A percentile compares a stretch with the other conserved stretches of the same genome.
Conservation (phyloP, 1,140 invertebrate genomes). For the Megalopta genalis region DNA sequence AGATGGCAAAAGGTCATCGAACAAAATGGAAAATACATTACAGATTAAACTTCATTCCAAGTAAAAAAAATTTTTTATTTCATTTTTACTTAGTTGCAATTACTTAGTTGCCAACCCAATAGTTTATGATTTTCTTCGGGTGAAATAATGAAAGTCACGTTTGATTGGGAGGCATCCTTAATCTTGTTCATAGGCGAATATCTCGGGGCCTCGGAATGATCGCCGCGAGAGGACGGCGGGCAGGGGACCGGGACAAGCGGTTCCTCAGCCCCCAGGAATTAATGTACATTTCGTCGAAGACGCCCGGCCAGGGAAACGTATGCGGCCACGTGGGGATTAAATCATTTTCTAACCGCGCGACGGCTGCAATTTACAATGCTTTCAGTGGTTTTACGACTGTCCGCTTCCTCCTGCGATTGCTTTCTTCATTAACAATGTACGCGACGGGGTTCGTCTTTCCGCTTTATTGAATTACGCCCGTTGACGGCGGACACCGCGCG, state of each 20-base stretch:
- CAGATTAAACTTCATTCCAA: no score
- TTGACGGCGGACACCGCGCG: not conserved
- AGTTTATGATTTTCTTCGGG: no score
- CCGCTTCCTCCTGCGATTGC: slow-evolving; percentile 43
- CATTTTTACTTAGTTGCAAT: no score
- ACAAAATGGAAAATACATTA: no score
- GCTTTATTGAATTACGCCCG: slow-evolving; percentile 33
- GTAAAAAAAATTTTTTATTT: no score
- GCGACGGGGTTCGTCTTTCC: slow-evolving; percentile 23
- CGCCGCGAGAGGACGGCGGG: not conserved
- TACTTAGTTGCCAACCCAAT: no score
- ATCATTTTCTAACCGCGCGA: slow-evolving; percentile 46
- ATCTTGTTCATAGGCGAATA: slow-evolving; percentile 39
- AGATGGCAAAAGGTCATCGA: no score
- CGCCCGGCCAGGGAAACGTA: slow-evolving; percentile 16
- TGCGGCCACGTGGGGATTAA: slow-evolving; percentile 28
- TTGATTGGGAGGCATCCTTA: slow-evolving; percentile 12
- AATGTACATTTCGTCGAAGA: slow-evolving; percentile 50
- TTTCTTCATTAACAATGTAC: slow-evolving; percentile 56
- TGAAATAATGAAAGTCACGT: no score
- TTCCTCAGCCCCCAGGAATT: slow-evolving; percentile 35
- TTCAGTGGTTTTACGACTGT: slow-evolving; percentile 37
- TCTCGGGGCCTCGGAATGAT: slow-evolving; percentile 13
- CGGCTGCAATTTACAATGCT: slow-evolving; percentile 41
- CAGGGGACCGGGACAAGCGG: slow-evolving; percentile 2